Conservation (phyloP, 2,113 vertebrate species). For the Dicerorhinus sumatrensis region DNA sequence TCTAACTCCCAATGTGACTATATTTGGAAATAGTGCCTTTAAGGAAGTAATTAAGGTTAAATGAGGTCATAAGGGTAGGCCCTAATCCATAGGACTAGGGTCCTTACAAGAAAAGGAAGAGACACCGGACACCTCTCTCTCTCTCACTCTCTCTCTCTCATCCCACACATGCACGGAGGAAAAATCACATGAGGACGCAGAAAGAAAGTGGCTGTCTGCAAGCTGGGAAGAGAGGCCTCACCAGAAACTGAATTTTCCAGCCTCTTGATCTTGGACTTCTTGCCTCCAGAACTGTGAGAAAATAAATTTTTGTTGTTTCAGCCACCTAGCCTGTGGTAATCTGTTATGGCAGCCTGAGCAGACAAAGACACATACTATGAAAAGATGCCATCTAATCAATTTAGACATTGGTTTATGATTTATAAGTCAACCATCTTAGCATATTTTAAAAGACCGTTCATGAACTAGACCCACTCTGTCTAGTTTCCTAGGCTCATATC, state of each 20-base stretch:
- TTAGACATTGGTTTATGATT: not conserved
- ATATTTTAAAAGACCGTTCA: not conserved
- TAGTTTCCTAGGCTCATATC: not conserved
- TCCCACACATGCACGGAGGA: not conserved
- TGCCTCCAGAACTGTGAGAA: not conserved
- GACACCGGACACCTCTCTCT: not conserved
- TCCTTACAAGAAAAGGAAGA: not conserved
- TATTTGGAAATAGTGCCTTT: not conserved
- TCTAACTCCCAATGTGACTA: not conserved
- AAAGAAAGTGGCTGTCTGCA: not conserved
- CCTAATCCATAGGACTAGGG: not conserved
- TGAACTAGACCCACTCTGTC: not conserved
- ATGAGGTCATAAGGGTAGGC: not conserved
- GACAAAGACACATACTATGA: not conserved
- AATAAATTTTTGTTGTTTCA: not conserved
- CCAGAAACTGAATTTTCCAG: not conserved
- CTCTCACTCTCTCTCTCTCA: not conserved
- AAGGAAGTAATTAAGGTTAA: not conserved
- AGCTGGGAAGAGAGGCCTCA: not conserved
- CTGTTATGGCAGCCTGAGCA: not conserved
- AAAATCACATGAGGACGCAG: not conserved
- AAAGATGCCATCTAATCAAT: not conserved
- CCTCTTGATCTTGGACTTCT: not conserved
- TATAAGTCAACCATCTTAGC: not conserved
- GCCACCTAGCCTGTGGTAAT: not conserved